These are phyloP conservation scores for Tachina fera DNA, from an alignment of 2,888 invertebrate species.

Conservation along the genomic window DNA sequence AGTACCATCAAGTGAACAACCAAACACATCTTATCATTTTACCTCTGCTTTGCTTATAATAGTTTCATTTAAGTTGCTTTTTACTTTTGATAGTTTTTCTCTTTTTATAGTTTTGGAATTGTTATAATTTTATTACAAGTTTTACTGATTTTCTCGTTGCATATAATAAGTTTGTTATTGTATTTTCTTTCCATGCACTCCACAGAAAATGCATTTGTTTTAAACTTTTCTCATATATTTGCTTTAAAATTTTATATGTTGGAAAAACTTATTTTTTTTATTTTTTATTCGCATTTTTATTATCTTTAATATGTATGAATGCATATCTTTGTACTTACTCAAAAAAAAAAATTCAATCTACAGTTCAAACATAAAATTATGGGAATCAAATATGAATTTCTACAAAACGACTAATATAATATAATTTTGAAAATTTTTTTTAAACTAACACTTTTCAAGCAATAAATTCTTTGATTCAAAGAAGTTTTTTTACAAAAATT, in stretches of 20 bases:
- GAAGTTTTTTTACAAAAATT: no score
- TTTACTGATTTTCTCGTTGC: neutral
- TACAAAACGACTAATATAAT: no score
- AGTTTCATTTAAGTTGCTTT: neutral
- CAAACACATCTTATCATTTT: neutral
- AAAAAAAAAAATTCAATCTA: neutral
- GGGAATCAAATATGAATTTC: no score
- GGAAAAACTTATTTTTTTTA: neutral
- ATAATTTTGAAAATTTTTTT: no score
- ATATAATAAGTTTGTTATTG: neutral
- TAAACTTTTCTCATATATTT: constrained; percentile 6
- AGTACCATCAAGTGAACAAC: neutral
- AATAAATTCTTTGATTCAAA: no score
- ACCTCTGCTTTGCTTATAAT: neutral
- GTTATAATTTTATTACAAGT: neutral
- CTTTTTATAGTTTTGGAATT: neutral
- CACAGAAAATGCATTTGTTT: constrained; percentile 4
- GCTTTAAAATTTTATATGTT: neutral
- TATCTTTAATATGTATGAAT: neutral
- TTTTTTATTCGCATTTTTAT: neutral
- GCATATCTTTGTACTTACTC: neutral
- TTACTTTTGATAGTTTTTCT: neutral
- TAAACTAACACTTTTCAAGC: no score
- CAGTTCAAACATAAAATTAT: no score
- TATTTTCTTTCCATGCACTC: constrained; percentile 1